These are phyloP conservation scores for Stegostoma tigrinum DNA, from an alignment of 2,113 vertebrate species.

Conservation along the genomic window DNA sequence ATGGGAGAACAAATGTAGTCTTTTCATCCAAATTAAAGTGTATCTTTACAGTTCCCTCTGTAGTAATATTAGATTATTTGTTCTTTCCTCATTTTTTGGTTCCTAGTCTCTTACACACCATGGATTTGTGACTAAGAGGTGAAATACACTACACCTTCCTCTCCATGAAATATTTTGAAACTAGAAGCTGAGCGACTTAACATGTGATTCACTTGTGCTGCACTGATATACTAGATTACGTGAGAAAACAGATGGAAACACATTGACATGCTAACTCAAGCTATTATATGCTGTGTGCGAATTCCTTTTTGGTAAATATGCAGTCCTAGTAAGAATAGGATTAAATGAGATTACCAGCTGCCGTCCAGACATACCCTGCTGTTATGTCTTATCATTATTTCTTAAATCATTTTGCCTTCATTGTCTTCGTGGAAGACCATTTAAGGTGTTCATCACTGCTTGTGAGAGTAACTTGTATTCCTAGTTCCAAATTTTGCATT, in stretches of 20 bases:
- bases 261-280: not conserved
- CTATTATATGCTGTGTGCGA: not conserved
- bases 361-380: not conserved
- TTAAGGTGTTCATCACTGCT: not conserved
- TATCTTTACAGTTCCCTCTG: not conserved
- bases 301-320: not conserved
- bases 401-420: not conserved
- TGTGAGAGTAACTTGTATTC: not conserved
- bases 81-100: not conserved
- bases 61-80: not conserved
- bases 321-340: not conserved
- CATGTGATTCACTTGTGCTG: not conserved
- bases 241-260: not conserved
- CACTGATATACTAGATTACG: not conserved
- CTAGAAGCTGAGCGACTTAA: not conserved
- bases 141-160: not conserved
- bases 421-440: not conserved
- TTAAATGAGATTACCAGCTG: not conserved
- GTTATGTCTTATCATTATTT: not conserved
- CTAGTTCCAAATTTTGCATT: not conserved
- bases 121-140: not conserved
- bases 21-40: constrained; percentile 5
- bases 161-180: not conserved
- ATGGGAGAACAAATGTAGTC: not conserved
- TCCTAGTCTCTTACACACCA: not conserved